Evolutionary conservation across 2,888 invertebrate species (phyloP), one percentile per base, ranked within the genome.

Genomic region (Cactoblastis cactorum): DNA sequence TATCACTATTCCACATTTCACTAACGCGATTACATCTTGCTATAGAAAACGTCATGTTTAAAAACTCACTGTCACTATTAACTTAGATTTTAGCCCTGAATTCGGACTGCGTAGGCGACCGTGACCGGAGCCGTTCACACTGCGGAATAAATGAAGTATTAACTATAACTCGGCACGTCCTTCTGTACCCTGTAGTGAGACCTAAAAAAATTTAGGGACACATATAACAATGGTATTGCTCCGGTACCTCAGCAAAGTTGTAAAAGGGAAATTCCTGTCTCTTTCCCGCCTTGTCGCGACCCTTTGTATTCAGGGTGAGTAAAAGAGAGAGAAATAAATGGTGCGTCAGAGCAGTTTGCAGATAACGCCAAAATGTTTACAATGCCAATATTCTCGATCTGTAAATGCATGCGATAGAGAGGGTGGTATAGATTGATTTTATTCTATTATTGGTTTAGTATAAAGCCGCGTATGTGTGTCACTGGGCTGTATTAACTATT

Each of bases 161-260:
- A 80, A 80, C 72, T 80, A 75, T 76, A 75, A 76, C 69, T 69
- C 85, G 76, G 77, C 79, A 75, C 80, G 83, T 81, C 87, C 86
- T 87, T 85, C 70, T 82, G 83, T 86, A 87, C 86, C 85, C 83
- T 85, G 85, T 85, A 88, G 83, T 85, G 76, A 87, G 88, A 86
- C 88, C 86, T 84, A 88, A 89, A 89, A 88, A 88, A 88, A 84
- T 68, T 81, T 87, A 82, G 80, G 89, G 89, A 88, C 85, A 88
- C 84, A 79, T 80, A 74, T 76, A 88, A 89, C 88, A 89, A 89
- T 87, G 85, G 88, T 72, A 68, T 77, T 78, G 72, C 84, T 69
- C 85, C 84, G 88, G 88, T 88, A 84, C 86, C 86, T 86, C 74
- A 69, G 77, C 76, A 55, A 74, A 80, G 83, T 80, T 83, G 80